Conservation (phyloP, 2,113 vertebrate genomes). For the Oreotrochilus melanogaster region DNA sequence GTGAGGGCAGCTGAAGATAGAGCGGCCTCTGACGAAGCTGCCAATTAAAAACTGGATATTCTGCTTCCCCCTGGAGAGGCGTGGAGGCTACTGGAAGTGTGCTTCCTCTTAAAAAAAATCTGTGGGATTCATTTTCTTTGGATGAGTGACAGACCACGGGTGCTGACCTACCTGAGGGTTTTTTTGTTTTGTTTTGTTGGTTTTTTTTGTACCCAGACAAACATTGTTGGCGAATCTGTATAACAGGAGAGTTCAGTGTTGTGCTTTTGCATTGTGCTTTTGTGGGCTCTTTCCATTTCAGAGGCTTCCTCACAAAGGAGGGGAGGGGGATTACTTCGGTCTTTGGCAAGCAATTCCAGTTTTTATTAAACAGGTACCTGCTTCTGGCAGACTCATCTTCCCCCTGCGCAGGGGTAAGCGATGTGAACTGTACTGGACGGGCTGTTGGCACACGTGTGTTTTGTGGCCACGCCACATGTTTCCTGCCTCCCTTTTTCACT, state of each 20-base stretch:
- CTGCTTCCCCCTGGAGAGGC: conserved; percentile 13
- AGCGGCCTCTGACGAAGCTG: conserved; percentile 31
- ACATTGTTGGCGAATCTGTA: not conserved
- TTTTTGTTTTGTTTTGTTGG: not conserved
- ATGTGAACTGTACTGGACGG: not conserved
- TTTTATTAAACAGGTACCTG: not conserved
- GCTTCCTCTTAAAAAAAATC: conserved; percentile 15
- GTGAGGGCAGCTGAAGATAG: conserved; percentile 16
- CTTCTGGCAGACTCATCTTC: not conserved
- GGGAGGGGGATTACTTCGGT: not conserved
- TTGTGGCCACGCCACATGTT: rapidly evolving
- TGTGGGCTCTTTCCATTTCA: not conserved
- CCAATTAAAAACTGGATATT: conserved; percentile 69
- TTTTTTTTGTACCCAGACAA: not conserved
- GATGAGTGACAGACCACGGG: not conserved
- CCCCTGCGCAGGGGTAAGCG: not conserved
- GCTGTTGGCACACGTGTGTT: rapidly evolving
- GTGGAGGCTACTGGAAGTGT: not conserved
- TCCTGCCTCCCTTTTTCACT: not conserved
- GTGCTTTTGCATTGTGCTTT: not conserved
- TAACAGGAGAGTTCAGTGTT: not conserved
- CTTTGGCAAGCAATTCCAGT: not conserved
- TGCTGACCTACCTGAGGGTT: not conserved
- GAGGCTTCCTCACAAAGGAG: not conserved
- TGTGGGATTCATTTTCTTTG: not conserved